Base-by-base conservation (phyloP, 2,113 vertebrate species). In the Xenus cinereus region DNA sequence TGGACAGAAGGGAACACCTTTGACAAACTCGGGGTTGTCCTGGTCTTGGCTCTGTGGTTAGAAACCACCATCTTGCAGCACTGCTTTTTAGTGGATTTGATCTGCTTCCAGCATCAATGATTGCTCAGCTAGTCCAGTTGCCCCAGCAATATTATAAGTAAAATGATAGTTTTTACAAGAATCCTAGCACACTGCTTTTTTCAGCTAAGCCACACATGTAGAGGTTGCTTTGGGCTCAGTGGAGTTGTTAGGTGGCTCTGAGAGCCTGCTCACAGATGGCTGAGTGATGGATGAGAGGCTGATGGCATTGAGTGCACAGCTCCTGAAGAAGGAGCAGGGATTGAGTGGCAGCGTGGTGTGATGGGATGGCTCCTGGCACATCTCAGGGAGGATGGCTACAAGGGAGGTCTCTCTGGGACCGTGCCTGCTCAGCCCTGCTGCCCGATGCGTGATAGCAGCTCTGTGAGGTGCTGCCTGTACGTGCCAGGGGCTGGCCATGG, bases 401-500 rank as follows among this genome's bases (percentile, higher is more conserved):
- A 82, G 28, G 17, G 23, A 57, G 51, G 54, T 27, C 9, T 37
- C 10, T 35, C n/a, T 50, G 32, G 10, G 45, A 30, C 50, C 37
- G 13, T 5, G 10, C 3, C 23, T 26, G 21, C 15, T 15, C 13
- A 46, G 19, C 14, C 19, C 16, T 5, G 1, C 48, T 63, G 7
- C n/a, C 46, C 1, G 1, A 22, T 0, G 1, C 41, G 14, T 30
- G n/a, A 4, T 14, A 16, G 23, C 13, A 51, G 35, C 50, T 51
- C n/a, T 9, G 11, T 43, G 26, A 50, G 41, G n/a, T 0, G 4
- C 24, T 56, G 15, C 5, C 14, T 1, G 0, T 10, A 6, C 0
- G 0, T 45, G 19, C 8, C 21, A 35, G 21, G 21, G 14, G 14
- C 13, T 73, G 64, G 4, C 12, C 35, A 9, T 10, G 17, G 35